Base-by-base conservation (phyloP, 2,888 invertebrate genomes). In the Phalera bucephala region DNA sequence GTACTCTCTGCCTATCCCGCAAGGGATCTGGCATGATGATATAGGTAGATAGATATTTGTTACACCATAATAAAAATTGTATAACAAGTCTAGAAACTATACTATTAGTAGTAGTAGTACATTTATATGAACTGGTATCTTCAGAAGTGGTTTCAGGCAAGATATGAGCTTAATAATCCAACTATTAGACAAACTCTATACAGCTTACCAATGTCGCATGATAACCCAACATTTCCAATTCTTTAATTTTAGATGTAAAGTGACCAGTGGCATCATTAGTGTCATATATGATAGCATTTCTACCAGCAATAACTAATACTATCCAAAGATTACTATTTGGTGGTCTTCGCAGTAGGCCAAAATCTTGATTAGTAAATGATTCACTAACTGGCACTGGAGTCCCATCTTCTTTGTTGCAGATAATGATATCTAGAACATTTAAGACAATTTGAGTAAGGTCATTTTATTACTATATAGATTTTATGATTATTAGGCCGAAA, bases 181-280 rank as follows among this genome's bases (percentile, higher is more conserved):
- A 17, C 17, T 17, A 3, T 3, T 3, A 5, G 5, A 17, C 5
- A 17, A 17, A 17, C 3, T 3, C 3, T 3, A 17, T 17, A 17
- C 17, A 4, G 59, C 74, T 80, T 84, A 93, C 93, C 80, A 92
- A 57, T 38, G 87, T 73, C 6, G 92, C 84, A 62, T 79, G 80
- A 64, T 91, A 94, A 20, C 93, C 93, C 36, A 95, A 68, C 32
- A 85, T 68, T 51, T 80, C 65, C 10, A 96, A 79, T 58, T 95
- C 95, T 38, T 91, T 85, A 8, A 93, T 45, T 80, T 95, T 95
- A 64, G 91, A 80, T n/a, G 75, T 59, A 41, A 91, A 82, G 11
- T 86, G 80, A 7, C 95, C 95, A 23, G 92, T 89, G 5, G 91
- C 85, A 14, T 60, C 67, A 19, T 81, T 64, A 10, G 86, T 85